A percentile compares a stretch with the other conserved stretches of the same genome.
phyloP scores from a whole-genome alignment of 2,888 invertebrate genomes.

The Synergus gifuensis region DNA sequence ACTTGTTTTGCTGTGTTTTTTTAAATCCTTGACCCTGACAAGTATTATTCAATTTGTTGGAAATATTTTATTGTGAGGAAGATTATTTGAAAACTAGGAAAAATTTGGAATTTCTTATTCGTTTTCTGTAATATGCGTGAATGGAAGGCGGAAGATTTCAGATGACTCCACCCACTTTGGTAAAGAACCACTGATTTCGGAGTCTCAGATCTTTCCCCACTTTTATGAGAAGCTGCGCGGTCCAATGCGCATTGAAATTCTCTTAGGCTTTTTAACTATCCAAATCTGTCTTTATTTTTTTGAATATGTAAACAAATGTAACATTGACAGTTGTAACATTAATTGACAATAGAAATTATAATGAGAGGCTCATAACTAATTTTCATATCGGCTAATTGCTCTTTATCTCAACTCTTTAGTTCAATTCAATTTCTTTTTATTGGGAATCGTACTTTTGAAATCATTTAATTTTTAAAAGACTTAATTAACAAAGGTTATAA shows the following conservation, averaged over 20 bases:
- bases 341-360: too few species aligned
- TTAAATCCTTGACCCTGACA: too few species aligned
- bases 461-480: neutral
- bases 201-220: neutral
- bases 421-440: too few species aligned
- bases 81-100: neutral
- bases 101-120: neutral
- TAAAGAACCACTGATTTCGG: constrained; percentile 26
- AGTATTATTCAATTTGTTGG: too few species aligned
- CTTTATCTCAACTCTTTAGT: neutral
- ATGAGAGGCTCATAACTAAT: neutral
- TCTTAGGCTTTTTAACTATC: neutral
- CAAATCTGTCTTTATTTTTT: neutral
- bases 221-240: constrained; percentile 10
- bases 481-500: neutral
- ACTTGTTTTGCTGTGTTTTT: neutral
- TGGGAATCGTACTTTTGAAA: too few species aligned
- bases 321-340: neutral
- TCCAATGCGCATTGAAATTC: neutral
- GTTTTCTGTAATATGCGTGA: neutral
- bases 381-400: neutral
- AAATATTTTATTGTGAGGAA: too few species aligned
- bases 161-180: constrained; percentile 17
- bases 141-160: constrained; percentile 24
- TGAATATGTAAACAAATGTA: neutral